Percentiles rank a stretch among this genome's conserved stretches.
phyloP scores from a whole-genome alignment of 1,140 invertebrate genomes.

The Drosophila pseudoananassae region DNA sequence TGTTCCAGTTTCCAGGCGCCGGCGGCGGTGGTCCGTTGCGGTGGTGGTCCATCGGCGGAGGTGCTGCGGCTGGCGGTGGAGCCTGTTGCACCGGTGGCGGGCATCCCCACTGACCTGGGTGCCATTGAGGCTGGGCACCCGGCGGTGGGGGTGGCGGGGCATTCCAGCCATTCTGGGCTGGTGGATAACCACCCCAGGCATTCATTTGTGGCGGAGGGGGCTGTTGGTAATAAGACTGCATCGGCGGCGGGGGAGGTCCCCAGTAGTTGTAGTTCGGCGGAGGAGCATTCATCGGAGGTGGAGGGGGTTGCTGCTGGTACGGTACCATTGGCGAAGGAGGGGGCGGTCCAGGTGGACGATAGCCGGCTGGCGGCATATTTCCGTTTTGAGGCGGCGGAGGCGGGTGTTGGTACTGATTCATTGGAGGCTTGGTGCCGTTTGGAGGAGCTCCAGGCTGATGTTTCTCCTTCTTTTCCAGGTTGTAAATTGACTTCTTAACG shows the following conservation, averaged over 20 bases:
- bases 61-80: slow-evolving; percentile 54
- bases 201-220: slow-evolving; percentile 68
- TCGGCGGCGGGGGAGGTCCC: slow-evolving; percentile 71
- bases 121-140: slow-evolving; percentile 67
- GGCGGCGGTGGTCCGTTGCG: slow-evolving; percentile 74
- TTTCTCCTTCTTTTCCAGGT: slow-evolving; percentile 87
- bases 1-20: slow-evolving; percentile 83
- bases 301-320: slow-evolving; percentile 71
- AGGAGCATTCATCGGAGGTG: slow-evolving; percentile 66
- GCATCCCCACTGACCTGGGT: slow-evolving; percentile 74
- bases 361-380: slow-evolving; percentile 47
- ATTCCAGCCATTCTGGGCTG: slow-evolving; percentile 66
- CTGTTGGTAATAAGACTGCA: slow-evolving; percentile 68
- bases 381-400: slow-evolving; percentile 39
- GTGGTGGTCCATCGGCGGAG: slow-evolving; percentile 69
- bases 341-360: slow-evolving; percentile 64
- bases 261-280: slow-evolving; percentile 79
- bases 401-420: slow-evolving; percentile 46
- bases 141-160: slow-evolving; percentile 68
- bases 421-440: slow-evolving; percentile 53
- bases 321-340: slow-evolving; percentile 65
- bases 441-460: slow-evolving; percentile 12
- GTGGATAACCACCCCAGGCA: slow-evolving; percentile 67
- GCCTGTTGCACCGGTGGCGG: slow-evolving; percentile 73
- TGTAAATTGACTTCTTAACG: slow-evolving; percentile 91